These are phyloP conservation scores for Baronia brevicornis DNA, from an alignment of 2,888 invertebrate species.

Conservation along the genomic window DNA sequence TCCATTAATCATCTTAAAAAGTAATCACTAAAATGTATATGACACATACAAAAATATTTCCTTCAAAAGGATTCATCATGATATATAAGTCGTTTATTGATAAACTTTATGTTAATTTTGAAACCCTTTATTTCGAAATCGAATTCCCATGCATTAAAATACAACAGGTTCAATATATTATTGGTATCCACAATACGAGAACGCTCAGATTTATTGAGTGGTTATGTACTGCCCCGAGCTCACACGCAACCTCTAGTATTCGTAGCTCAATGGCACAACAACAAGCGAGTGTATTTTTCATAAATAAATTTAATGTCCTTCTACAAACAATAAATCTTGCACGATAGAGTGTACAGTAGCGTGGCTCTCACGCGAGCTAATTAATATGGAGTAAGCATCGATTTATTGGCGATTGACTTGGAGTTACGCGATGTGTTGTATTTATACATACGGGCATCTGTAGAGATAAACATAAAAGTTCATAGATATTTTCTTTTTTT, in stretches of 20 bases:
- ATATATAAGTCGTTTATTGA: too few relatives aligned
- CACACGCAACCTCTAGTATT: slow-evolving; percentile 30
- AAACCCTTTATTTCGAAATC: slow-evolving; percentile 1
- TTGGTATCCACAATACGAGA: slow-evolving; percentile 9
- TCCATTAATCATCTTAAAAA: too few relatives aligned
- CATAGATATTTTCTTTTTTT: too few relatives aligned
- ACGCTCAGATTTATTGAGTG: slow-evolving; percentile 22
- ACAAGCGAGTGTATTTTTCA: slow-evolving; percentile 46
- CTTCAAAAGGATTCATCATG: too few relatives aligned
- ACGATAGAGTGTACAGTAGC: slow-evolving; percentile 49
- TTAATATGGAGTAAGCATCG: slow-evolving; percentile 63
- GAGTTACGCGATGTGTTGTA: slow-evolving; percentile 29
- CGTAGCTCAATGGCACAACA: slow-evolving; percentile 22
- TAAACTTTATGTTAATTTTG: slow-evolving; percentile 4
- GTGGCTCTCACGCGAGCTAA: slow-evolving; percentile 56
- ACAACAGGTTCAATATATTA: too few relatives aligned
- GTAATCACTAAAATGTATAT: too few relatives aligned
- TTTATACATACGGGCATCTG: slow-evolving; percentile 23
- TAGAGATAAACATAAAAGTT: too few relatives aligned
- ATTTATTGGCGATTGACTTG: slow-evolving; percentile 47
- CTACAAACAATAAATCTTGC: slow-evolving; percentile 44
- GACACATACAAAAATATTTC: too few relatives aligned
- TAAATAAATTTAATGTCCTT: slow-evolving; percentile 52
- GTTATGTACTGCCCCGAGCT: slow-evolving; percentile 9
- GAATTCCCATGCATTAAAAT: slow-evolving; percentile 6